phyloP scores from a whole-genome alignment of 2,888 invertebrate species.

The Buathra laborator region DNA sequence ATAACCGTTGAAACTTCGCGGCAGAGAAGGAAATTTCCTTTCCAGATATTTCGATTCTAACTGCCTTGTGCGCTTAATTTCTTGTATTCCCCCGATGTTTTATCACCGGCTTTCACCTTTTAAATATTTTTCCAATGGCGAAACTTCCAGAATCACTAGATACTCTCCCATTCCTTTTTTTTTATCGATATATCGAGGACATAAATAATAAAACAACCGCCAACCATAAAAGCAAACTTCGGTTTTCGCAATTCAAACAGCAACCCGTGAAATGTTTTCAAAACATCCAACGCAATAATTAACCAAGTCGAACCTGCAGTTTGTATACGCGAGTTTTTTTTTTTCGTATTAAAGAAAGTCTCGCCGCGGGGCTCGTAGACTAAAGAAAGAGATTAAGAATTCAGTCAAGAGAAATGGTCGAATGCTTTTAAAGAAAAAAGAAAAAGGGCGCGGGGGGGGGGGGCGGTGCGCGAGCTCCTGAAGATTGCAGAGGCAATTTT shows the following conservation, averaged over 20 bases:
- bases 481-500: conserved; percentile 80
- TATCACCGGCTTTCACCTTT: no score
- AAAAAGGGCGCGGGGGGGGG: conserved; percentile 16
- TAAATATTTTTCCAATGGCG: no score
- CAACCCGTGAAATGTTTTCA: not conserved
- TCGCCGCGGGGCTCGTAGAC: conserved; percentile 1
- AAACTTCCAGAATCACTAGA: no score
- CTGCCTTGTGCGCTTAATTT: no score
- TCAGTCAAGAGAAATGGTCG: conserved; percentile 64
- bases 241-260: no score
- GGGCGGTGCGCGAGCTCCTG: conserved; percentile 68
- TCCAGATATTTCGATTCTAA: no score
- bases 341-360: conserved; percentile 13
- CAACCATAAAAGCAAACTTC: no score
- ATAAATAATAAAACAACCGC: no score
- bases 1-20: not conserved
- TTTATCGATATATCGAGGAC: no score
- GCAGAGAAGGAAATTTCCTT: no score
- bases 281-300: not conserved
- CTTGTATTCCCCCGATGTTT: no score
- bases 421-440: conserved; percentile 61
- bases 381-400: conserved; percentile 60
- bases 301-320: not conserved
- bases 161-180: no score
- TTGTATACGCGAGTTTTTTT: conserved; percentile 4